These are phyloP conservation scores for Falco peregrinus DNA, from an alignment of 2,797 vertebrate species.

Conservation along the genomic window DNA sequence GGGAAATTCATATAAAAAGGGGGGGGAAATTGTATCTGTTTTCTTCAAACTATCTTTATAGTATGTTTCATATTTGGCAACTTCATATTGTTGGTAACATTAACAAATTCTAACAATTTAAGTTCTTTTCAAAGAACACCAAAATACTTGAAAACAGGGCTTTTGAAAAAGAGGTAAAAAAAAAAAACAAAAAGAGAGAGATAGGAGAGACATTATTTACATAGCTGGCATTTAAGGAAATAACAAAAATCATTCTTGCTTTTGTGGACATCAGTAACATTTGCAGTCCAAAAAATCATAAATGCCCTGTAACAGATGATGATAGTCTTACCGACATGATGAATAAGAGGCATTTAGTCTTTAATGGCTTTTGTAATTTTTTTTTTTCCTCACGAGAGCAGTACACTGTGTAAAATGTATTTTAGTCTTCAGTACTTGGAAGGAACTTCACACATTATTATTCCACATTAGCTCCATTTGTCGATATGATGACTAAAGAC, in stretches of 20 bases:
- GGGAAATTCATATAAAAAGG: background rate
- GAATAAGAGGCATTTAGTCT: slow-evolving; percentile 65
- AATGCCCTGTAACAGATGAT: slow-evolving; percentile 56
- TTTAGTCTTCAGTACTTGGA: slow-evolving; percentile 54
- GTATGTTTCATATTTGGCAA: background rate
- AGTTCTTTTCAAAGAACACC: background rate
- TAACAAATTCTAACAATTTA: background rate
- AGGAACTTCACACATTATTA: slow-evolving; percentile 69
- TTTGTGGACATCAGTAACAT: slow-evolving; percentile 33
- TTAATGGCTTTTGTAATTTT: slow-evolving; percentile 61
- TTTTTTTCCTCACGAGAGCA: slow-evolving; percentile 48
- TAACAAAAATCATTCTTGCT: slow-evolving; percentile 32
- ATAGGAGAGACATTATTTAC: background rate
- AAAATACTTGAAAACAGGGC: background rate
- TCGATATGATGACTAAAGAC: slow-evolving; percentile 71
- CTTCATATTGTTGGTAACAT: background rate
- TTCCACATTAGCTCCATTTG: slow-evolving; percentile 74
- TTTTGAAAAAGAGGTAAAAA: background rate
- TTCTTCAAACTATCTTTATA: background rate
- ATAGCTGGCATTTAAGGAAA: slow-evolving; percentile 47
- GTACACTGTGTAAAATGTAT: slow-evolving; percentile 53
- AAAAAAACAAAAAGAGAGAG: background rate
- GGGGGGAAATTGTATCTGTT: background rate
- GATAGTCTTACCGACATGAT: slow-evolving; percentile 55
- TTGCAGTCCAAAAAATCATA: slow-evolving; percentile 52